Evolutionary conservation across 2,888 invertebrate species (phyloP), one percentile per base, ranked within the genome.

Genomic region (Nomada ferruginata): DNA sequence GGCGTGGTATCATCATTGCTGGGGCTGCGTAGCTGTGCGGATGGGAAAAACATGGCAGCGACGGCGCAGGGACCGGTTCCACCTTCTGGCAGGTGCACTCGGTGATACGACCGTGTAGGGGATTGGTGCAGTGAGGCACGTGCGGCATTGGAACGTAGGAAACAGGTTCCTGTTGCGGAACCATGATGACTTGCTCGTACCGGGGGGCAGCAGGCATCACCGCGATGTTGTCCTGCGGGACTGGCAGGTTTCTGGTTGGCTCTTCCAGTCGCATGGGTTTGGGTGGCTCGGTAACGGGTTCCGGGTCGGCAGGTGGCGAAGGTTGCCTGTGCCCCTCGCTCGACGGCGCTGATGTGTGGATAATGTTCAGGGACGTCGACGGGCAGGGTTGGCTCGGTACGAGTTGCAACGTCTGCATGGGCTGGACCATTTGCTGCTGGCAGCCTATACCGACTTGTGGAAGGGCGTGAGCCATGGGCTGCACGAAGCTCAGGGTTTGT

Each of bases 401-500:
- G 13, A 83, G 18, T 26, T 76, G 82, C 2, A 82, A 2, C 0
- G 53, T 77, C 2, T 68, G 73, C 11, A 73, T 13, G 0, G 82
- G 59, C 15, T 57, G 72, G 0, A 69, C 20, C 9, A 65, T 2
- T 11, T 52, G 57, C n/a, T 72, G 80, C 42, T 72, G 66, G 10
- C 69, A 9, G 0, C 59, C 7, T 23, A 73, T 44, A 26, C 3
- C 69, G 2, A 61, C 52, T 20, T 78, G 71, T 9, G 71, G 4
- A 20, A 60, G 13, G 9, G 18, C 15, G 36, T 66, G 72, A 0
- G 29, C 2, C 15, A 52, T 10, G 5, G 82, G 44, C 29, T 71
- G 82, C 11, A 76, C n/a, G 0, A 73, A 10, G 50, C 11, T 82
- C 5, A 82, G 0, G 18, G 60, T 18, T 50, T 82, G 82, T 4